A percentile compares a stretch with the other conserved stretches of the same genome.
phyloP scores from a whole-genome alignment of 1,140 invertebrate genomes.

The Drosophila sulfurigaster region DNA sequence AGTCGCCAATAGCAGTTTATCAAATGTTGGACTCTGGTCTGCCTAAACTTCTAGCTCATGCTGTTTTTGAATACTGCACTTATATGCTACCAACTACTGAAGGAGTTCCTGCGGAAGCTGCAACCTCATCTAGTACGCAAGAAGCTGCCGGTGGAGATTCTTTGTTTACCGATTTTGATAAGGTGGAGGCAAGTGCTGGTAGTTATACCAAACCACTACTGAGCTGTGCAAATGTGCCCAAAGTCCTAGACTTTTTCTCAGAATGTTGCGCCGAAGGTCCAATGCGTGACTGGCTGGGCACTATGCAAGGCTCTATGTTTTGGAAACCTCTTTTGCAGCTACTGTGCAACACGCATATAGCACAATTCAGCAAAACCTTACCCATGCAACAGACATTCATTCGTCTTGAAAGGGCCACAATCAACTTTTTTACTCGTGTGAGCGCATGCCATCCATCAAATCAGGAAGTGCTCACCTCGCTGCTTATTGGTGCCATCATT shows the following conservation, averaged over 20 bases:
- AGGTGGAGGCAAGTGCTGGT: slow-evolving; percentile 71
- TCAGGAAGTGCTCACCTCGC: slow-evolving; percentile 92
- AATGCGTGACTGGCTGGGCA: slow-evolving; percentile 95
- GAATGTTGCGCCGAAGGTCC: slow-evolving; percentile 91
- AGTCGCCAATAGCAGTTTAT: slow-evolving; percentile 90
- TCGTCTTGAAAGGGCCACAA: slow-evolving; percentile 90
- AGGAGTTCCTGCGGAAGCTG: background rate
- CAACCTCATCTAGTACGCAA: slow-evolving; percentile 29
- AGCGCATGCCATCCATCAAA: slow-evolving; percentile 94
- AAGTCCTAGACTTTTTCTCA: slow-evolving; percentile 92
- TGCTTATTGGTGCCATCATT: slow-evolving; percentile 86
- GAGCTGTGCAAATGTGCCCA: slow-evolving; percentile 85
- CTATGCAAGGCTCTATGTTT: slow-evolving; percentile 91
- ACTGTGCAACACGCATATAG: slow-evolving; percentile 87
- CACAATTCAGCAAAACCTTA: slow-evolving; percentile 85
- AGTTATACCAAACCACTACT: slow-evolving; percentile 45
- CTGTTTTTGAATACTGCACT: slow-evolving; percentile 87
- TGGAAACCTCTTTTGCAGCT: slow-evolving; percentile 92
- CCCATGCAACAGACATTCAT: slow-evolving; percentile 87
- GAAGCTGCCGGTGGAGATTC: slow-evolving; percentile 40
- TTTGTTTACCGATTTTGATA: slow-evolving; percentile 86
- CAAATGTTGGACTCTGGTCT: slow-evolving; percentile 92
- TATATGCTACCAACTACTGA: slow-evolving; percentile 55
- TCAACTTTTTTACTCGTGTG: slow-evolving; percentile 91
- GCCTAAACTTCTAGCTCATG: slow-evolving; percentile 88